These are phyloP conservation scores for Rhodophaea formosa DNA, from an alignment of 2,888 invertebrate species.

Conservation along the genomic window DNA sequence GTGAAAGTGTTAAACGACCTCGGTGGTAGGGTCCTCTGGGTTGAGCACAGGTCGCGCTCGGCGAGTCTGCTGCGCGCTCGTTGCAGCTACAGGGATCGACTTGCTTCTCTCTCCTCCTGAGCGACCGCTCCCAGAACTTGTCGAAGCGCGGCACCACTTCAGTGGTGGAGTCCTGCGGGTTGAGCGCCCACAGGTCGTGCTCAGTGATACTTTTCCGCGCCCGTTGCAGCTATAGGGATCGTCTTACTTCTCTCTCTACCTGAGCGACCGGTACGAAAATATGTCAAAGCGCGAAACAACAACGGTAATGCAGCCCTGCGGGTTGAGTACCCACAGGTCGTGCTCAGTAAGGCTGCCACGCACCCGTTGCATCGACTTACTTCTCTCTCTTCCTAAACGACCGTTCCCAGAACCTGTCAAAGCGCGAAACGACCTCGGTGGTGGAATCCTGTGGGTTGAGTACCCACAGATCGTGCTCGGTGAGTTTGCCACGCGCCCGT, in stretches of 20 bases:
- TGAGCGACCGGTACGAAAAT: conserved; percentile 88
- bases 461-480: too few species aligned
- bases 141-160: conserved; percentile 92
- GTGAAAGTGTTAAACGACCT: too few species aligned
- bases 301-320: conserved; percentile 88
- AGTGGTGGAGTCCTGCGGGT: conserved; percentile 89
- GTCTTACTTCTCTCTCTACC: conserved; percentile 83
- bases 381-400: too few species aligned
- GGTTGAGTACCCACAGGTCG: conserved; percentile 95
- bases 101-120: conserved; percentile 84
- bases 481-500: too few species aligned
- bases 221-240: not conserved
- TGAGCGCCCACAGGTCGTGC: conserved; percentile 94
- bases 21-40: too few species aligned
- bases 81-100: conserved; percentile 34
- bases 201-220: too few species aligned
- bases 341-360: conserved; percentile 86
- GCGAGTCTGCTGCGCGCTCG: too few species aligned
- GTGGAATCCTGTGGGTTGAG: too few species aligned
- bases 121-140: conserved; percentile 88
- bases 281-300: conserved; percentile 92
- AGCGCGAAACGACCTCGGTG: too few species aligned
- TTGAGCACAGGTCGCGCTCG: too few species aligned
- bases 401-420: too few species aligned
- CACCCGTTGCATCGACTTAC: not conserved